These are phyloP conservation scores for Premnoplex brunnescens DNA, from an alignment of 2,797 vertebrate species.

Conservation along the genomic window DNA sequence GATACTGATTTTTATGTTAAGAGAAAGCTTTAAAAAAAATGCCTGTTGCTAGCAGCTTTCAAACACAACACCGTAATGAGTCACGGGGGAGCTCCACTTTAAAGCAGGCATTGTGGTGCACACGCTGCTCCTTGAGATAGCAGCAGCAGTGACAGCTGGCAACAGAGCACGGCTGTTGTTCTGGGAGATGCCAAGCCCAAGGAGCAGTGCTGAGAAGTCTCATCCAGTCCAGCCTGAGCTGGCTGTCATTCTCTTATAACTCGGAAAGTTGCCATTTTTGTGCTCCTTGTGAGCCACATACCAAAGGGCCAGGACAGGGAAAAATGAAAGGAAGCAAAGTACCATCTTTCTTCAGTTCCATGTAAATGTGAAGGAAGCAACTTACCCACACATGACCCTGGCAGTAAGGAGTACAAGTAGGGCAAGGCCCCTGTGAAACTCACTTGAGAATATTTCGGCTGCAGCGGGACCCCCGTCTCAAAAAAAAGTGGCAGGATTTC, in stretches of 20 bases:
- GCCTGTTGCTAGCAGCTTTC: not conserved
- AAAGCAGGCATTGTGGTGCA: not conserved
- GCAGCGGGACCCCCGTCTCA: not conserved
- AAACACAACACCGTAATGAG: not conserved
- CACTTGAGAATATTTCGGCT: not conserved
- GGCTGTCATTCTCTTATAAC: not conserved
- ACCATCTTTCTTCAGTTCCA: not conserved
- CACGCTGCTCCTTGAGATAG: not conserved
- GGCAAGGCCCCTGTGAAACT: not conserved
- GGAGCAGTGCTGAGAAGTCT: not conserved
- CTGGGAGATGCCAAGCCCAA: not conserved
- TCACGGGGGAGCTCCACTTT: not conserved
- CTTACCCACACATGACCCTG: not conserved
- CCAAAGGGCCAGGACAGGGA: not conserved
- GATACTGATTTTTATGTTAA: not conserved
- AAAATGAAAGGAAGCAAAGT: not conserved
- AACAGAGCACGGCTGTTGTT: not conserved
- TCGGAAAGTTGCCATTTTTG: not conserved
- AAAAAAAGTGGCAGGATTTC: not conserved
- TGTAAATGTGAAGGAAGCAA: not conserved
- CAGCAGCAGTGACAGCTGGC: not conserved
- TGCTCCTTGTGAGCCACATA: not conserved
- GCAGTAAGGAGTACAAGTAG: rapidly evolving
- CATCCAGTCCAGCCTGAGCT: not conserved
- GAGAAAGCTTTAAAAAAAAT: not conserved